phyloP scores from a whole-genome alignment of 2,888 invertebrate genomes.

The Lasioglossum malachurum region DNA sequence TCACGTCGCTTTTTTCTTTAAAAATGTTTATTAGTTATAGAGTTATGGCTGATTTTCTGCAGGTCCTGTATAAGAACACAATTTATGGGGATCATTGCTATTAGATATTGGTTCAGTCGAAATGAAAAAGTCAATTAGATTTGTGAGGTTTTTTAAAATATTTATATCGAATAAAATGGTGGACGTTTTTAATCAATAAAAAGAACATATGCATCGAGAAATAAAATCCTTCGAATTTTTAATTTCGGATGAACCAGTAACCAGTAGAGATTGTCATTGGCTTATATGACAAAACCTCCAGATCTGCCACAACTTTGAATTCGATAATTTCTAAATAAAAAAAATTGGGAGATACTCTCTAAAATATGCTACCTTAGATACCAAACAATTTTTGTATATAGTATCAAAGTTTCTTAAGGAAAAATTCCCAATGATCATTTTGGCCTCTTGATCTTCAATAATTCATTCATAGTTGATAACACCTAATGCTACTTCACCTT shows the following conservation, averaged over 20 bases:
- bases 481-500: background rate
- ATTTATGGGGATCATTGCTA: background rate
- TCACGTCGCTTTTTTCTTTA: background rate
- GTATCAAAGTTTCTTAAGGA: background rate
- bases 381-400: background rate
- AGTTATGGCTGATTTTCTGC: background rate
- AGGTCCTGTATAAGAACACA: background rate
- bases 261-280: background rate
- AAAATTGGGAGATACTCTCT: background rate
- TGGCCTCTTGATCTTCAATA: no score
- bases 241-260: background rate
- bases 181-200: background rate
- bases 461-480: no score
- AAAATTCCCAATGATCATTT: background rate
- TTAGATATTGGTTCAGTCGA: background rate
- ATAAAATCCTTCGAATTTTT: background rate
- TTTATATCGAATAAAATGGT: no score
- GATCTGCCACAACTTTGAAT: background rate
- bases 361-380: background rate
- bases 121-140: background rate
- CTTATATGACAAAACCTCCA: background rate
- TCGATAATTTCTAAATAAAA: background rate
- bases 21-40: background rate
- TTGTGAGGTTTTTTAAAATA: background rate
- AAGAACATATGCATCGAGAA: background rate